A percentile compares a stretch with the other conserved stretches of the same genome.
phyloP scores from a whole-genome alignment of 2,888 invertebrate species.

The Geotrupes spiniger region DNA sequence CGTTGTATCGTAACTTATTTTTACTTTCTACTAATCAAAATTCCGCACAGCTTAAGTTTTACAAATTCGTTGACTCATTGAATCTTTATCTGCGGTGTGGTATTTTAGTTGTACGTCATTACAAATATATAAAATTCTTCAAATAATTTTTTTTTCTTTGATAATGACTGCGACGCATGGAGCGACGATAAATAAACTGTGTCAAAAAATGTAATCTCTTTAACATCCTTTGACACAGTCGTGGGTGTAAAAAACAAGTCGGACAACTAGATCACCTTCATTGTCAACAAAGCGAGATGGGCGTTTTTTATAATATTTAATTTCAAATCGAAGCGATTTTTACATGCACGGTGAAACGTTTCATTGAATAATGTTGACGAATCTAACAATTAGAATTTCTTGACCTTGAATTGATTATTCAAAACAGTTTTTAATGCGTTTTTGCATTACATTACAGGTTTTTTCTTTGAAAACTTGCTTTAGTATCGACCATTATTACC shows the following conservation, averaged over 20 bases:
- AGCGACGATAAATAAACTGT: no score
- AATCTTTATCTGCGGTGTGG: no score
- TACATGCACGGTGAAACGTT: background rate
- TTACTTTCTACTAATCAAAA: slow-evolving; percentile 1
- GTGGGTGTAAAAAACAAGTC: no score
- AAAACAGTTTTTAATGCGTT: background rate
- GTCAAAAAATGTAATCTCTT: no score
- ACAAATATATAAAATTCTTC: no score
- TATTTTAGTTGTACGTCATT: no score
- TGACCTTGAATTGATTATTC: background rate
- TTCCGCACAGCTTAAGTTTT: slow-evolving; percentile 1
- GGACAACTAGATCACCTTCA: no score
- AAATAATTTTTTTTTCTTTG: no score
- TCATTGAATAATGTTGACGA: background rate
- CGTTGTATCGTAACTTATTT: background rate
- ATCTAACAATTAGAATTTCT: background rate
- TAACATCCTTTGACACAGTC: no score
- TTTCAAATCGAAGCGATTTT: background rate
- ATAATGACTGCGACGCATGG: no score
- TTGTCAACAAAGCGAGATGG: no score
- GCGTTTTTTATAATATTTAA: background rate
- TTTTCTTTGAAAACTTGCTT: background rate
- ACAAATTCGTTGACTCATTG: background rate
- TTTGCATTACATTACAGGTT: background rate
- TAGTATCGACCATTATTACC: background rate